Evolutionary conservation across 2,113 vertebrate genomes (phyloP).

Genomic region (Tachysurus fulvidraco): DNA sequence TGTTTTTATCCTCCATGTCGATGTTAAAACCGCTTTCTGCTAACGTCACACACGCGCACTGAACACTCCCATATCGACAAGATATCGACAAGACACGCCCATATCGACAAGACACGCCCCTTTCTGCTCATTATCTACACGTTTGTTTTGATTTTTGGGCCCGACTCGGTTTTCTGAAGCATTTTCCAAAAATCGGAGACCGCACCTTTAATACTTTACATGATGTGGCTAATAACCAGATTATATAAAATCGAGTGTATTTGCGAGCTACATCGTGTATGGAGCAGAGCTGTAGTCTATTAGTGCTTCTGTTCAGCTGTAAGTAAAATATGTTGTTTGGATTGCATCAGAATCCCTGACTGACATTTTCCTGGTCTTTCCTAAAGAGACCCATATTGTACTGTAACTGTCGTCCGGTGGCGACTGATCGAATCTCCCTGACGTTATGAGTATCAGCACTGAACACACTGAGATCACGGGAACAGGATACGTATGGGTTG

Average conservation of each 20-base stretch:
- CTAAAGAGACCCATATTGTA: background rate
- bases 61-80: too few relatives aligned
- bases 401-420: background rate
- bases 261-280: background rate
- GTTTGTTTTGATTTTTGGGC: too few relatives aligned
- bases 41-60: too few relatives aligned
- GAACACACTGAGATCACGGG: background rate
- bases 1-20: too few relatives aligned
- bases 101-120: too few relatives aligned
- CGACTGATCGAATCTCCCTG: background rate
- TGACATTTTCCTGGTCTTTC: background rate
- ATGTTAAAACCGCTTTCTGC: too few relatives aligned
- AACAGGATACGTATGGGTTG: slow-evolving; percentile 93
- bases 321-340: background rate
- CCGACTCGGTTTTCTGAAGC: too few relatives aligned
- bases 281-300: background rate
- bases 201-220: too few relatives aligned
- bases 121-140: too few relatives aligned
- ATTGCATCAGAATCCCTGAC: background rate
- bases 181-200: too few relatives aligned
- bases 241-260: too few relatives aligned
- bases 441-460: background rate
- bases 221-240: background rate
- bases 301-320: background rate
- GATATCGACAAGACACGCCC: too few relatives aligned